Evolutionary conservation across 2,888 invertebrate species (phyloP), one percentile per base, ranked within the genome.

Genomic region (Drosophila nr. medialis): DNA sequence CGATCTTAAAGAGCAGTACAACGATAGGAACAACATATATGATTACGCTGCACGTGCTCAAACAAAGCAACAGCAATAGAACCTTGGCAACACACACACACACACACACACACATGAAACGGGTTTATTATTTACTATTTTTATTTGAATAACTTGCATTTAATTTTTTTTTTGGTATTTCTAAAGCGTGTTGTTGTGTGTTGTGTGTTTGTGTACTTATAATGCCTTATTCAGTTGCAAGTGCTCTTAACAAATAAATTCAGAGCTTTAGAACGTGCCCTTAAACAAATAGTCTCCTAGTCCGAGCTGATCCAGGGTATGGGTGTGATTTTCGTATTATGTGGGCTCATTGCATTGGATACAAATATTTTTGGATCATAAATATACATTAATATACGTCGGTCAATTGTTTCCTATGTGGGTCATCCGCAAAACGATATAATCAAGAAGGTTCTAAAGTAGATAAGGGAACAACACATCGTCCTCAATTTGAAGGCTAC

Each of bases 11-110:
- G 77, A 70, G 67, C 65, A 58, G 58, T 72, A 29, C 50, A 36
- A 30, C 18, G n/a, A 21, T 10, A 6, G 13, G 7, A 15, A 64
- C 8, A 58, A 56, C 51, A 49, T 65, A 70, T 71, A 77, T 74
- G 82, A 75, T 79, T 87, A 65, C 64, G 64, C 59, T 72, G 83
- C 72, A 83, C 83, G 83, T 88, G 83, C 68, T 75, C 75, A 75
- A 81, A 77, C 77, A 86, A 82, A 77, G 54, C 64, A 68, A 64
- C 49, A 38, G 48, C 51, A 58, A 67, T 34, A 51, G 61, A 63
- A 59, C 48, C 48, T 62, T 24, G 7, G 27, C 60, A 54, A 49
- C 21, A 29, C 27, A 63, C 48, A 27, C 15, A 24, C 15, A 53
- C 21, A 24, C 15, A 53, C 40, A n/a, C 7, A 18, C 61, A 64